phyloP scores from a whole-genome alignment of 2,888 invertebrate genomes.

The Escarpia spicata region DNA sequence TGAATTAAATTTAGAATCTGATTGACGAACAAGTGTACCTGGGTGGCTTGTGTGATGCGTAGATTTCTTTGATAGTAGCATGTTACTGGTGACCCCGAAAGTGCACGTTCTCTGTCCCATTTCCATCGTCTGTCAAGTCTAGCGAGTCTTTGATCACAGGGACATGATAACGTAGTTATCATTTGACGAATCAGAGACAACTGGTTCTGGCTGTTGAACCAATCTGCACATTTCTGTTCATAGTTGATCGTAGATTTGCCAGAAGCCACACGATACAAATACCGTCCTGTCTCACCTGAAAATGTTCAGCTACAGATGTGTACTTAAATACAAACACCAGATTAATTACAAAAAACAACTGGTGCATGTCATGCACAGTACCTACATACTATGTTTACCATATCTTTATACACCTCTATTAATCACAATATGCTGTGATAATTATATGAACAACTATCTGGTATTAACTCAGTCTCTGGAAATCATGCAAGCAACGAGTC shows the following conservation, averaged over 20 bases:
- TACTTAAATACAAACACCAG: too few relatives aligned
- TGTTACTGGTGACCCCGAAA: neutral
- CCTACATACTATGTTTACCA: too few relatives aligned
- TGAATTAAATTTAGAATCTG: neutral
- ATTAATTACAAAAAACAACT: too few relatives aligned
- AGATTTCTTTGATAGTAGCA: neutral
- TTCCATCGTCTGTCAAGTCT: neutral
- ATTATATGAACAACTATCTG: too few relatives aligned
- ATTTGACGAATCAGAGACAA: neutral
- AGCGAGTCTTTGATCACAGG: neutral
- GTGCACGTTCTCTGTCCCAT: neutral
- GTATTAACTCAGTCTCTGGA: too few relatives aligned
- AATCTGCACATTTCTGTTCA: neutral
- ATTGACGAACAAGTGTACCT: neutral
- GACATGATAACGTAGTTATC: neutral
- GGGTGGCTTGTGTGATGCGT: neutral
- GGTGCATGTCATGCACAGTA: too few relatives aligned
- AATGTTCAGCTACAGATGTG: neutral
- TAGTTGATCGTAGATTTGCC: neutral
- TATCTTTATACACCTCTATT: too few relatives aligned
- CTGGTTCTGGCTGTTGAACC: neutral
- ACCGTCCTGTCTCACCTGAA: neutral
- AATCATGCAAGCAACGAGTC: too few relatives aligned
- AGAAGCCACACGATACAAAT: neutral
- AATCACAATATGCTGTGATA: too few relatives aligned